Evolutionary conservation across 1,140 invertebrate genomes (phyloP).

Genomic region (Teleogryllus occipitalis): DNA sequence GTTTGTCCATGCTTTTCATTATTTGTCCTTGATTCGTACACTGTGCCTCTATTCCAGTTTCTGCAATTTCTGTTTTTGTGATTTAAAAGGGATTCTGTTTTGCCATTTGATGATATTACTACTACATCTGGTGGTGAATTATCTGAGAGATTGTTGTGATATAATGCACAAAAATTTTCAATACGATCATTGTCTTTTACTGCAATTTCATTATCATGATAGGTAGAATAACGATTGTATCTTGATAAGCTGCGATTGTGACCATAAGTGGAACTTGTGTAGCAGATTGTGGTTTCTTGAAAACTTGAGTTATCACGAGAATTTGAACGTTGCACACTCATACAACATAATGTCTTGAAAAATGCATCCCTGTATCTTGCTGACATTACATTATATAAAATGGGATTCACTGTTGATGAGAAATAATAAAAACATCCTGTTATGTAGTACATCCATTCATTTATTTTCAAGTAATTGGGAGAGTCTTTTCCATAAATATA

Average conservation of each 20-base stretch:
- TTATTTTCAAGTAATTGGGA: slow-evolving; percentile 53
- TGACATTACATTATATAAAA: slow-evolving; percentile 88
- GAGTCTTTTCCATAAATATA: slow-evolving; percentile 57
- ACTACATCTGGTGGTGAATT: neutral
- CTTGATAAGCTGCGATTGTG: neutral
- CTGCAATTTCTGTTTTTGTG: neutral
- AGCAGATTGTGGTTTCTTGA: neutral
- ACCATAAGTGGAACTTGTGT: neutral
- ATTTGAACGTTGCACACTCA: neutral
- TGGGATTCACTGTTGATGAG: slow-evolving; percentile 81
- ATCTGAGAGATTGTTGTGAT: neutral
- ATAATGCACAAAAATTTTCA: neutral
- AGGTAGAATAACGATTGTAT: neutral
- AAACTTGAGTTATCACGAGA: neutral
- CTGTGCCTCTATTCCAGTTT: neutral
- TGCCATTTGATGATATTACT: neutral
- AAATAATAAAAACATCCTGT: slow-evolving; percentile 68
- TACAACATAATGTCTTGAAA: slow-evolving; percentile 54
- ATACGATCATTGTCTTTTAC: neutral
- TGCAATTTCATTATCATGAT: neutral
- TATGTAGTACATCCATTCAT: slow-evolving; percentile 75
- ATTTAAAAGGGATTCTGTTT: neutral
- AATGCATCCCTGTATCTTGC: slow-evolving; percentile 74
- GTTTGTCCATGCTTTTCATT: neutral
- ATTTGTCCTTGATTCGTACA: neutral